phyloP scores from a whole-genome alignment of 1,140 invertebrate species.

The Cydia amplana region DNA sequence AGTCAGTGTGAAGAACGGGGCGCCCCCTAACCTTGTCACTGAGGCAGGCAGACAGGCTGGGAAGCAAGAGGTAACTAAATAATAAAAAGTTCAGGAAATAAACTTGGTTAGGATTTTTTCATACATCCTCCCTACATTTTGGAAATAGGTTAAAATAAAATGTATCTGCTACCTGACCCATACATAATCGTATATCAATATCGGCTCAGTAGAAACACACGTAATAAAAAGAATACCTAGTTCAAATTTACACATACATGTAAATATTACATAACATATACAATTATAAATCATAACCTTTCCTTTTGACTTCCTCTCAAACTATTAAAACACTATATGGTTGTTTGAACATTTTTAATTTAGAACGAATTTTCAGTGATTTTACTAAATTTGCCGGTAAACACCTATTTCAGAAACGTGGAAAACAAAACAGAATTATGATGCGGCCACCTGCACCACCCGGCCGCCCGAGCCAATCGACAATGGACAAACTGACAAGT shows the following conservation, averaged over 20 bases:
- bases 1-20: constrained; percentile 79
- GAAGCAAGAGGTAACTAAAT: constrained; percentile 67
- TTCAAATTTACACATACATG: no score
- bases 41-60: constrained; percentile 49
- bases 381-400: not conserved
- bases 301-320: no score
- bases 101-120: not conserved
- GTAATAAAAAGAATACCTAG: no score
- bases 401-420: constrained; percentile 69
- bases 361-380: no score
- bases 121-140: not conserved
- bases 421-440: constrained; percentile 74
- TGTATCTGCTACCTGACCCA: no score
- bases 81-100: not conserved
- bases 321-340: no score
- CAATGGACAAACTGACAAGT: constrained; percentile 66
- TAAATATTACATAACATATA: no score
- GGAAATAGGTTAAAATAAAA: not conserved
- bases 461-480: constrained; percentile 61
- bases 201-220: no score
- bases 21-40: constrained; percentile 59
- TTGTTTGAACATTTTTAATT: no score
- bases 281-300: no score
- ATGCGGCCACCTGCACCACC: constrained; percentile 63
- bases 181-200: no score